Evolutionary conservation across 2,888 invertebrate species (phyloP), one percentile per base, ranked within the genome.

Genomic region (Aphidoletes aphidimyza): DNA sequence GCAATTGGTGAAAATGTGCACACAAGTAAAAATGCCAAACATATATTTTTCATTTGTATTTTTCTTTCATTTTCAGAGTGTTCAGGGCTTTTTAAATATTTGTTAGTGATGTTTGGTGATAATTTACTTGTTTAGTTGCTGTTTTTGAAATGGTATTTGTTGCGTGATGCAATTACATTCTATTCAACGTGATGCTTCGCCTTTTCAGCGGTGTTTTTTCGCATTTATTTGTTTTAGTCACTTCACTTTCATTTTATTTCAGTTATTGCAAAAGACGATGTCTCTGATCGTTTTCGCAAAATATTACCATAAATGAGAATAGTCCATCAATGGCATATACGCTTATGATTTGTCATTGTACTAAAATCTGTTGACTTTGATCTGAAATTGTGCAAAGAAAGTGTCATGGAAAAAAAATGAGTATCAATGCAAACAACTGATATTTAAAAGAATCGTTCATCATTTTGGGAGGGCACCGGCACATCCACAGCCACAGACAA

Each of bases 241-340:
- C 30, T 69, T 69, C 54, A 26, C 54, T 54, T 54, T 54, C 54
- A 54, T 54, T 54, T n/a, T 54, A 54, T 54, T 69, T 30, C 54
- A 8, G 26, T 0, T 3, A 14, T 30, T 14, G 14, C 30, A 69
- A 69, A 34, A 69, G 30, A 2, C 26, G 34, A 69, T 5, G 34
- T 69, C 30, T 54, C 22, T 5, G 3, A 26, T 26, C 11, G 34
- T 2, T 30, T 14, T 69, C 26, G 69, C 3, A 69, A 69, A 69
- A 69, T 69, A 69, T 69, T 26, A n/a, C 69, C 69, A 69, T 69
- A 69, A 30, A 30, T 30, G 30, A 30, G 69, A 69, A 69, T 69
- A 14, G 3, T 54, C n/a, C n/a, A n/a, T 30, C 69, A 69, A 69
- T 69, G 69, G 69, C 34, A 69, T 69, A n/a, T n/a, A n/a, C n/a